Evolutionary conservation across 2,113 vertebrate genomes (phyloP).

Genomic region (chimpanzee (Pan troglodytes)): NHGRI_mPanTro3-v2.1_pri NC_072398.2:181739501-181740000

Average conservation of each 20-base stretch:
- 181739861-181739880: slow-evolving; percentile 64
- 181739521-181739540: slow-evolving; percentile 36
- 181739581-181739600: slow-evolving; percentile 68
- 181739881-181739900: slow-evolving; percentile 25
- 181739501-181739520: slow-evolving; percentile 1
- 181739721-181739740: slow-evolving; percentile 65
- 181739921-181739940: slow-evolving; percentile 56
- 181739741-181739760: slow-evolving; percentile 69
- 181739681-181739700: slow-evolving; percentile 69
- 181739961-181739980: slow-evolving; percentile 7
- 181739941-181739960: slow-evolving; percentile 54
- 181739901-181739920: slow-evolving; percentile 53
- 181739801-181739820: slow-evolving; percentile 74
- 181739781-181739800: slow-evolving; percentile 61
- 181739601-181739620: slow-evolving; percentile 40
- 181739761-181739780: slow-evolving; percentile 74
- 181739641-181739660: slow-evolving; percentile 38
- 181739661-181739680: slow-evolving; percentile 66
- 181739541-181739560: slow-evolving; percentile 47
- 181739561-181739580: slow-evolving; percentile 37
- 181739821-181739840: slow-evolving; percentile 74
- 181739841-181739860: slow-evolving; percentile 66
- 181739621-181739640: slow-evolving; percentile 58
- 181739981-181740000: not conserved
- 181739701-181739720: slow-evolving; percentile 64